A percentile compares a stretch with the other conserved stretches of the same genome.
These are phyloP conservation scores for Opisthograptis luteolata DNA, from an alignment of 2,888 invertebrate species.

Conservation along the genomic window DNA sequence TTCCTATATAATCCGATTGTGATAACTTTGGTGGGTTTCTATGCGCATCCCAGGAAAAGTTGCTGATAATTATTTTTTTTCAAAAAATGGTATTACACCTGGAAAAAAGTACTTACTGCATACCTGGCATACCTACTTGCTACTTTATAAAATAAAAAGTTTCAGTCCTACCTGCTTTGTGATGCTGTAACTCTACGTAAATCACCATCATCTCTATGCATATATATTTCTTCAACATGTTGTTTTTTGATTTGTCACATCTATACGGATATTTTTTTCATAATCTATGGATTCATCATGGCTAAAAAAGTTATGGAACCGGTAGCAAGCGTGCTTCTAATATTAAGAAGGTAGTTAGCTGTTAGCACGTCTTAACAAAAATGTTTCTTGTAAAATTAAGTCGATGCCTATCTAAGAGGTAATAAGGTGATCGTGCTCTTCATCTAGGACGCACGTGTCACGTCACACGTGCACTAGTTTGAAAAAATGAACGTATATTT, in stretches of 20 bases:
- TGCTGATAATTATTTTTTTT: too few relatives aligned
- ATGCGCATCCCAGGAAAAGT: too few relatives aligned
- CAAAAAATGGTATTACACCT: too few relatives aligned
- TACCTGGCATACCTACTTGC: too few relatives aligned
- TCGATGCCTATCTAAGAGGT: constrained; percentile 71
- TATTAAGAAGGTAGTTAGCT: constrained; percentile 70
- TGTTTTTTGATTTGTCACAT: too few relatives aligned
- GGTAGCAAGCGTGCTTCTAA: constrained; percentile 79
- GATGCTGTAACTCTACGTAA: too few relatives aligned
- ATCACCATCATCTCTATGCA: too few relatives aligned
- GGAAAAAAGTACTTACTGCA: too few relatives aligned
- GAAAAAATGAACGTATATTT: constrained; percentile 49
- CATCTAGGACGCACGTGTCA: constrained; percentile 52
- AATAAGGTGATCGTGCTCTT: constrained; percentile 65
- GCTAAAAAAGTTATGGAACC: constrained; percentile 62
- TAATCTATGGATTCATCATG: neutral
- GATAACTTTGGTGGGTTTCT: too few relatives aligned
- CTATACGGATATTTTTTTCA: neutral
- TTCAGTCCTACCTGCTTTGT: too few relatives aligned
- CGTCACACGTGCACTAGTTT: constrained; percentile 77
- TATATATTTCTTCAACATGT: neutral
- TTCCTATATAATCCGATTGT: too few relatives aligned
- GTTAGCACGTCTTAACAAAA: constrained; percentile 64
- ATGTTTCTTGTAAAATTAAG: constrained; percentile 78
- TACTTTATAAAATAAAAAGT: too few relatives aligned